Percentiles rank a stretch among this genome's conserved stretches.
These are phyloP conservation scores for Habrosyne pyritoides DNA, from an alignment of 2,888 invertebrate species.

Conservation along the genomic window DNA sequence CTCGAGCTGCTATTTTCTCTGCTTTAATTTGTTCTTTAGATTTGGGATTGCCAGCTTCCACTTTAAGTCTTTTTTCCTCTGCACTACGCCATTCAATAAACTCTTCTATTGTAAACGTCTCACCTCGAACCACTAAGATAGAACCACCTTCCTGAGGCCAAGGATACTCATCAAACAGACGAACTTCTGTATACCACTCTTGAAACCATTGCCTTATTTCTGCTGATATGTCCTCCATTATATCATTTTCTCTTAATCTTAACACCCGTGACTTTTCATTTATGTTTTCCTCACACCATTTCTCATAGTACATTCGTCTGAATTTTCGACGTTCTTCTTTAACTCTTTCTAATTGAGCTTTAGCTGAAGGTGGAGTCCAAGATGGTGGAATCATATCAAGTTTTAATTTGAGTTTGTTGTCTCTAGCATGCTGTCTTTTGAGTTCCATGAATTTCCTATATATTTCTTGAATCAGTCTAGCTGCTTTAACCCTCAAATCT, in stretches of 20 bases:
- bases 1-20: slow-evolving; percentile 64
- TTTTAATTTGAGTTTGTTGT: slow-evolving; percentile 67
- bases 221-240: slow-evolving; percentile 89
- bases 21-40: slow-evolving; percentile 74
- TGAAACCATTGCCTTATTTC: slow-evolving; percentile 90
- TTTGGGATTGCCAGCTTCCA: slow-evolving; percentile 58
- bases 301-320: slow-evolving; percentile 68
- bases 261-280: slow-evolving; percentile 80
- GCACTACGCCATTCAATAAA: slow-evolving; percentile 70
- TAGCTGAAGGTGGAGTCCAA: slow-evolving; percentile 69
- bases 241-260: slow-evolving; percentile 77
- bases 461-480: slow-evolving; percentile 52
- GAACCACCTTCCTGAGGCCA: slow-evolving; percentile 88
- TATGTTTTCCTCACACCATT: slow-evolving; percentile 69
- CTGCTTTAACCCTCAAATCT: slow-evolving; percentile 49
- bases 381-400: slow-evolving; percentile 84
- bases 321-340: slow-evolving; percentile 72
- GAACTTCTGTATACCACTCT: slow-evolving; percentile 83
- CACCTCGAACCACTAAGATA: slow-evolving; percentile 82
- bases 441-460: slow-evolving; percentile 73
- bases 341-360: slow-evolving; percentile 72
- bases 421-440: slow-evolving; percentile 62
- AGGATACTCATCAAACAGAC: slow-evolving; percentile 89
- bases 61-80: slow-evolving; percentile 65
- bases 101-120: slow-evolving; percentile 84